These are phyloP conservation scores for Hycleus phaleratus DNA, from an alignment of 1,140 invertebrate species.

Conservation along the genomic window DNA sequence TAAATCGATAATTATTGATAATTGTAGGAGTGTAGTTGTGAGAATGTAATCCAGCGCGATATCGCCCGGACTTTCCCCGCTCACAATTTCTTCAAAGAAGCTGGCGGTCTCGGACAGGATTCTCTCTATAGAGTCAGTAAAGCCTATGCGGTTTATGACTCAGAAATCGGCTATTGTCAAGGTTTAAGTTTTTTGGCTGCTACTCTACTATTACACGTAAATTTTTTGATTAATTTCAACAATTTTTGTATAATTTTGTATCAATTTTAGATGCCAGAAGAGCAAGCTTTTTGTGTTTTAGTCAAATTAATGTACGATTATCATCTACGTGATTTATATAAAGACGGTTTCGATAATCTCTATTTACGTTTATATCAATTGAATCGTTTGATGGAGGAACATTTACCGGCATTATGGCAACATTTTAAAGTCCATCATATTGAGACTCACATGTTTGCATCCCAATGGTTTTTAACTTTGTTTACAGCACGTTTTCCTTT, in stretches of 20 bases:
- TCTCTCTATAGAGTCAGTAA: slow-evolving; percentile 91
- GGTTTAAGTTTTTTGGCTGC: slow-evolving; percentile 95
- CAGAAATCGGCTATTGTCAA: slow-evolving; percentile 98
- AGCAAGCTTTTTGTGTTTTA: slow-evolving; percentile 95
- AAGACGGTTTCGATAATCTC: slow-evolving; percentile 92
- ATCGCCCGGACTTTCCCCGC: slow-evolving; percentile 98
- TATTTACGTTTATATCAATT: slow-evolving; percentile 94
- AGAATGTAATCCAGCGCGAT: slow-evolving; percentile 89
- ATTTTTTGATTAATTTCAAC: slow-evolving; percentile 34
- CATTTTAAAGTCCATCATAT: slow-evolving; percentile 89
- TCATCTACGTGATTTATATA: slow-evolving; percentile 87
- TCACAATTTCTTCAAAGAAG: slow-evolving; percentile 95
- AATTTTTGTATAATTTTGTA: not conserved
- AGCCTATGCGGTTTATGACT: slow-evolving; percentile 95
- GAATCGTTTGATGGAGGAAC: slow-evolving; percentile 93
- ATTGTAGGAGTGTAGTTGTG: slow-evolving; percentile 73
- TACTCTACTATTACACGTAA: slow-evolving; percentile 88
- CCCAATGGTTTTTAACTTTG: slow-evolving; percentile 98
- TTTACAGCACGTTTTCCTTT: slow-evolving; percentile 98
- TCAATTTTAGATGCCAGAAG: slow-evolving; percentile 88
- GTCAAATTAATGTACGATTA: slow-evolving; percentile 98
- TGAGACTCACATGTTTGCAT: slow-evolving; percentile 98
- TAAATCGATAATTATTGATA: slow-evolving; percentile 7
- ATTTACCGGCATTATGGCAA: slow-evolving; percentile 78
- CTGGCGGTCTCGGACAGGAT: slow-evolving; percentile 86